Evolutionary conservation across 2,888 invertebrate species (phyloP).

Genomic region (Seladonia tumulorum): DNA sequence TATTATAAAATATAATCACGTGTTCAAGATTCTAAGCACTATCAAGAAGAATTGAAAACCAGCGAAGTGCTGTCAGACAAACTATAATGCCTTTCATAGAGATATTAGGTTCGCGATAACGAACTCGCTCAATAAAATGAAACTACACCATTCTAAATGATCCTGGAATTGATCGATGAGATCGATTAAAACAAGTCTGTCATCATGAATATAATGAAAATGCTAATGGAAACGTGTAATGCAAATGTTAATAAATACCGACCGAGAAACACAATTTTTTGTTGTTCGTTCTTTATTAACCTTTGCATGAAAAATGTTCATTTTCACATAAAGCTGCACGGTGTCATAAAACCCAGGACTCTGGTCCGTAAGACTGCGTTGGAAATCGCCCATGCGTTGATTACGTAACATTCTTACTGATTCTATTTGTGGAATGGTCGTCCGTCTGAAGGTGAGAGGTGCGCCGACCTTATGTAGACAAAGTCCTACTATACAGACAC

Average conservation of each 20-base stretch:
- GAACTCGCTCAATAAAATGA: too few relatives aligned
- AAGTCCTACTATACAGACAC: slow-evolving; percentile 22
- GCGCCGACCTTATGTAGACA: slow-evolving; percentile 66
- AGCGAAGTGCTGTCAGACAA: too few relatives aligned
- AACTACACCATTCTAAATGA: too few relatives aligned
- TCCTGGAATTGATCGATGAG: too few relatives aligned
- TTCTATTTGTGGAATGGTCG: slow-evolving; percentile 63
- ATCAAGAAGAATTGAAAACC: too few relatives aligned
- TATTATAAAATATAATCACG: too few relatives aligned
- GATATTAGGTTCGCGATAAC: too few relatives aligned
- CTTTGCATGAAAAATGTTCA: not conserved
- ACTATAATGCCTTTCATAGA: too few relatives aligned
- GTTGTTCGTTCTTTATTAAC: not conserved
- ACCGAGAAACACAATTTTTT: not conserved
- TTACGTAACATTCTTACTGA: slow-evolving; percentile 64
- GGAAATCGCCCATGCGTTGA: slow-evolving; percentile 53
- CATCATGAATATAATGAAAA: too few relatives aligned
- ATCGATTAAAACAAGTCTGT: too few relatives aligned
- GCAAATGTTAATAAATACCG: not conserved
- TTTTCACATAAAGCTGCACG: not conserved
- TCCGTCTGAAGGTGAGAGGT: slow-evolving; percentile 67
- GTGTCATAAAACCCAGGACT: not conserved
- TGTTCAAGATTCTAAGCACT: too few relatives aligned
- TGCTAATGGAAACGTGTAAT: too few relatives aligned
- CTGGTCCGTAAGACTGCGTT: slow-evolving; percentile 36